Percentiles rank a stretch among this genome's conserved stretches.
phyloP scores from a whole-genome alignment of 2,888 invertebrate species.

The Lypha dubia region DNA sequence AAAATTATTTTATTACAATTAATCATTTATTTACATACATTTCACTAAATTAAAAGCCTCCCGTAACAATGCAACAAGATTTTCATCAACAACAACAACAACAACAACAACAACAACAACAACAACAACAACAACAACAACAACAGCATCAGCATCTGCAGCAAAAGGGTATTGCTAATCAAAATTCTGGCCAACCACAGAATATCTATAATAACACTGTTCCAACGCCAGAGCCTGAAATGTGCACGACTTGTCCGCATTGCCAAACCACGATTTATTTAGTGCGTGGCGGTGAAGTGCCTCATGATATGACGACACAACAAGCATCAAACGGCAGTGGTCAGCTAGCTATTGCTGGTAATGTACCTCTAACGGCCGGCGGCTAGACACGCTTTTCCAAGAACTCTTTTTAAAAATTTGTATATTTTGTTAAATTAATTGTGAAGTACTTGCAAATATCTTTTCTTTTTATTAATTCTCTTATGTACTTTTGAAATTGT shows the following conservation, averaged over 20 bases:
- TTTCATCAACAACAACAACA: slow-evolving; percentile 41
- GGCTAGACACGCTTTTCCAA: slow-evolving; percentile 2
- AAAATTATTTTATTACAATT: not conserved
- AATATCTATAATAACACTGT: slow-evolving; percentile 30
- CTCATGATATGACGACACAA: slow-evolving; percentile 72
- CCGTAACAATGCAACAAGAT: slow-evolving; percentile 24
- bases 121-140: slow-evolving; percentile 36
- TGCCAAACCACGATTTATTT: slow-evolving; percentile 81
- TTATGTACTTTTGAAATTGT: not conserved
- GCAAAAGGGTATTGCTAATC: slow-evolving; percentile 2
- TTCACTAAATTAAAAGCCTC: slow-evolving; percentile 5
- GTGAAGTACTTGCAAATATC: too few relatives aligned
- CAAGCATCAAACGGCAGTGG: not conserved
- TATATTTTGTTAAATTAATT: slow-evolving; percentile 9
- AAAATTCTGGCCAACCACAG: slow-evolving; percentile 8
- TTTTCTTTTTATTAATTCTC: not conserved
- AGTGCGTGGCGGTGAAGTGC: slow-evolving; percentile 76
- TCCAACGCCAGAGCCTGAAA: slow-evolving; percentile 76
- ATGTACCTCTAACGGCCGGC: not conserved
- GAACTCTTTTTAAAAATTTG: not conserved
- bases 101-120: slow-evolving; percentile 64
- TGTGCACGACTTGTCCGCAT: slow-evolving; percentile 82
- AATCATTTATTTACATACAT: not conserved
- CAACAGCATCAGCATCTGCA: too few relatives aligned
- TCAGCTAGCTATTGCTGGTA: slow-evolving; percentile 10